These are phyloP conservation scores for Octopus sinensis DNA, from an alignment of 1,140 invertebrate genomes.

Conservation along the genomic window DNA sequence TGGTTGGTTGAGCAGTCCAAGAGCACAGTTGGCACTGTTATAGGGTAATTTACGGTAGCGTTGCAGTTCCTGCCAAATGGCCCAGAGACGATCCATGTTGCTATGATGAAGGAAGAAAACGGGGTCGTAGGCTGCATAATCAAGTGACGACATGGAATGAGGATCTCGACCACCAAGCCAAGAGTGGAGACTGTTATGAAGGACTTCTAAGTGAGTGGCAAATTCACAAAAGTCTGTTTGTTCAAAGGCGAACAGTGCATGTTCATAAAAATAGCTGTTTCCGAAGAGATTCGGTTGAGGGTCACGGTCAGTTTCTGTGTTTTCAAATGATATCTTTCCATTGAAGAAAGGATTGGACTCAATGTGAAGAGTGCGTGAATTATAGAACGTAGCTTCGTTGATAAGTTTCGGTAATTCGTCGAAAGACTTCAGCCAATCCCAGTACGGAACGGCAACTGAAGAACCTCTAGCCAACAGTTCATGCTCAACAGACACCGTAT, in stretches of 20 bases:
- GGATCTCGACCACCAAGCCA: constrained; percentile 25
- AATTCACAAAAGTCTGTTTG: constrained; percentile 28
- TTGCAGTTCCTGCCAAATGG: constrained; percentile 26
- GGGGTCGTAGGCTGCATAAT: constrained; percentile 28
- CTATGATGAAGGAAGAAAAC: constrained; percentile 29
- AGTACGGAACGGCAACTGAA: constrained; percentile 28
- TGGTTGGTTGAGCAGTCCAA: constrained; percentile 7
- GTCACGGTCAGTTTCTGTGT: constrained; percentile 26
- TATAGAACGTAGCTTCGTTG: constrained; percentile 23
- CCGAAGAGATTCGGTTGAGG: constrained; percentile 27
- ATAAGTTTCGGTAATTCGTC: constrained; percentile 20
- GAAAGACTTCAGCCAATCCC: constrained; percentile 31
- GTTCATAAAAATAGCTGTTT: constrained; percentile 21
- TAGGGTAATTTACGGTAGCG: constrained; percentile 16
- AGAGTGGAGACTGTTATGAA: constrained; percentile 31
- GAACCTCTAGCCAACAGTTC: constrained; percentile 25
- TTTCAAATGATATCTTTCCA: constrained; percentile 17
- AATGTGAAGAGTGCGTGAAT: constrained; percentile 22
- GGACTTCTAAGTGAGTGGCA: constrained; percentile 29
- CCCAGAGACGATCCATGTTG: constrained; percentile 27
- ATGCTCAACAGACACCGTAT: constrained; percentile 29
- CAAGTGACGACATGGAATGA: constrained; percentile 23
- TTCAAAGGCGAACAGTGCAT: constrained; percentile 27
- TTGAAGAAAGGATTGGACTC: constrained; percentile 32
- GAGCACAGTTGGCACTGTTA: constrained; percentile 17